Evolutionary conservation across 2,888 invertebrate species (phyloP), one percentile per base, ranked within the genome.

Genomic region (Dermolepida albohirtum): DNA sequence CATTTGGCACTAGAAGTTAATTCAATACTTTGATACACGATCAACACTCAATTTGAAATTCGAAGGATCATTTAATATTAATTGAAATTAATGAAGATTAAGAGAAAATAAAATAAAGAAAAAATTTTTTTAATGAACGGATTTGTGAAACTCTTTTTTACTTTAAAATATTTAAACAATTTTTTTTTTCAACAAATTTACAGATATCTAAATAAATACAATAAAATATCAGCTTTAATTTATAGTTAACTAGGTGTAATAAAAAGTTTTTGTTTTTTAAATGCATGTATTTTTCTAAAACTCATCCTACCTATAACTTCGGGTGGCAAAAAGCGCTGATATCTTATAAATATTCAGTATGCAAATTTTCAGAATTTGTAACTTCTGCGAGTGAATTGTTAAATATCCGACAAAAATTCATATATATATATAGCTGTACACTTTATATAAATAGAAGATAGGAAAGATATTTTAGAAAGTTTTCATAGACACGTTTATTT

Each of bases 301-400:
- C 43, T 40, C 47, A 47, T 22, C 27, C 47, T 67, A 62, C 66
- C 63, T 71, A 34, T 12, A 52, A 52, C 34, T 52, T 72, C 66
- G 49, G 59, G 66, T 62, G 70, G 64, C 51, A 71, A 71, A 54
- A 70, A 69, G 63, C 70, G 66, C 63, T 74, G 72, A 71, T 66
- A 69, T 67, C 75, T 79, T 77, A 78, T 79, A 70, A 75, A 79
- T 79, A 79, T 79, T 78, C 79, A 79, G 71, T 78, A 78, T 78
- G 78, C 73, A 74, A 78, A 79, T 78, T 76, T 76, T 77, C 70
- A 62, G 72, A 74, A 74, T 74, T 71, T 73, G 71, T 69, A 75
- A 74, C 73, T 73, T 73, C 57, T 72, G 71, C 71, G 12, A 4
- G 68, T 72, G 69, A 71, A 69, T 67, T 69, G 41, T 11, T 57